Evolutionary conservation across 2,113 vertebrate genomes (phyloP).

Genomic region (Oenanthe melanoleuca): DNA sequence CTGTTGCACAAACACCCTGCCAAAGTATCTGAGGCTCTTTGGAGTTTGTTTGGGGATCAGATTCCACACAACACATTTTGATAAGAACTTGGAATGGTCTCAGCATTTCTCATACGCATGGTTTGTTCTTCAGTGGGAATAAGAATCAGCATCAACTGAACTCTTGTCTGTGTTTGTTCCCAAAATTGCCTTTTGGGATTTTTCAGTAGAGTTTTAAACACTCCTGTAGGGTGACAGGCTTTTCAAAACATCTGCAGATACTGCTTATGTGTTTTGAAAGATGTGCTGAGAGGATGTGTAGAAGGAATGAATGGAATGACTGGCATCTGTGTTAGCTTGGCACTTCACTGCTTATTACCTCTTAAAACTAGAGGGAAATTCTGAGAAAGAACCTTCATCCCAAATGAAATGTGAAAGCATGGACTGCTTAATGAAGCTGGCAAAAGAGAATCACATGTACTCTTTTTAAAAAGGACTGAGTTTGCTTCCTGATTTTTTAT

Average conservation of each 20-base stretch:
- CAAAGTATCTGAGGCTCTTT: background rate
- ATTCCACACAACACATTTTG: background rate
- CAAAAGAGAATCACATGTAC: background rate
- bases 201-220: background rate
- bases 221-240: background rate
- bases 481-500: background rate
- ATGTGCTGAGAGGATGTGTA: background rate
- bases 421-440: background rate
- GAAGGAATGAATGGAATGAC: slow-evolving; percentile 46
- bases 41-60: background rate
- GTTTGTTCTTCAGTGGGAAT: background rate
- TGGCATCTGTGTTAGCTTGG: background rate
- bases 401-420: background rate
- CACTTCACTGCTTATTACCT: background rate
- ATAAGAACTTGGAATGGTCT: background rate
- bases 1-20: background rate
- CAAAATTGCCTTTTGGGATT: background rate
- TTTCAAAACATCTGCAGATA: slow-evolving; percentile 9
- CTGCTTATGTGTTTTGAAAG: background rate
- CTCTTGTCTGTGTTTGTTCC: background rate
- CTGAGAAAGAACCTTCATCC: background rate
- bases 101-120: background rate
- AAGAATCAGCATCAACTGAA: background rate
- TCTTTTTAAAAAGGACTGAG: background rate
- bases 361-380: background rate